These are phyloP conservation scores for Platyura marginata DNA, from an alignment of 1,140 invertebrate species.

Conservation along the genomic window DNA sequence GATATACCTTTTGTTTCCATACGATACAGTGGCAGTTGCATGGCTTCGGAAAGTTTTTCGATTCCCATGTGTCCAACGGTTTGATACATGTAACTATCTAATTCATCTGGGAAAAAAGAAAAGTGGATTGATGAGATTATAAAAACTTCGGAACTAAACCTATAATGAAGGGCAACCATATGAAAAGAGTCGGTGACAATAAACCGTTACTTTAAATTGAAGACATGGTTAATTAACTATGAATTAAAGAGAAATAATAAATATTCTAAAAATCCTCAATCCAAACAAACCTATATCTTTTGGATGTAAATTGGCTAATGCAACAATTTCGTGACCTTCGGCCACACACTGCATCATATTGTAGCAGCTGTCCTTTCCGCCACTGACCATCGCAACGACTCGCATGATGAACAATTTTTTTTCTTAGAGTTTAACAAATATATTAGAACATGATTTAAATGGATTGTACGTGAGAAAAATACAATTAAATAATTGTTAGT, in stretches of 20 bases:
- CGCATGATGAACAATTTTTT: no score
- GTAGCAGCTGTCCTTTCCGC: conserved; percentile 98
- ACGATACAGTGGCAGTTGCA: conserved; percentile 81
- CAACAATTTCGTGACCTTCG: conserved; percentile 90
- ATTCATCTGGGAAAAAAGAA: conserved; percentile 48
- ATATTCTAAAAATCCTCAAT: no score
- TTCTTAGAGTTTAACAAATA: no score
- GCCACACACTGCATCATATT: conserved; percentile 96
- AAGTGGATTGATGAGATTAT: neutral
- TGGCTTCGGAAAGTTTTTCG: conserved; percentile 78
- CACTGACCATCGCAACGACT: conserved; percentile 80
- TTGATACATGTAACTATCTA: conserved; percentile 99
- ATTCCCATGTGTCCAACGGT: conserved; percentile 94
- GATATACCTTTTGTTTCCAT: conserved; percentile 68
- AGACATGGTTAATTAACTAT: no score
- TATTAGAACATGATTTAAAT: no score
- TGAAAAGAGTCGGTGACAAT: no score
- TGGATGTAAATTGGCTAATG: conserved; percentile 88
- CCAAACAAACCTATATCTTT: conserved; percentile 30
- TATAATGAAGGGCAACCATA: neutral
- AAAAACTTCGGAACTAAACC: neutral
- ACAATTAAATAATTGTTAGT: no score
- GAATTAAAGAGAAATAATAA: no score
- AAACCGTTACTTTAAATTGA: no score
- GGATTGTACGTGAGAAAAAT: no score